Evolutionary conservation across 2,888 invertebrate genomes (phyloP).

Genomic region (Dolichopus griseipennis): DNA sequence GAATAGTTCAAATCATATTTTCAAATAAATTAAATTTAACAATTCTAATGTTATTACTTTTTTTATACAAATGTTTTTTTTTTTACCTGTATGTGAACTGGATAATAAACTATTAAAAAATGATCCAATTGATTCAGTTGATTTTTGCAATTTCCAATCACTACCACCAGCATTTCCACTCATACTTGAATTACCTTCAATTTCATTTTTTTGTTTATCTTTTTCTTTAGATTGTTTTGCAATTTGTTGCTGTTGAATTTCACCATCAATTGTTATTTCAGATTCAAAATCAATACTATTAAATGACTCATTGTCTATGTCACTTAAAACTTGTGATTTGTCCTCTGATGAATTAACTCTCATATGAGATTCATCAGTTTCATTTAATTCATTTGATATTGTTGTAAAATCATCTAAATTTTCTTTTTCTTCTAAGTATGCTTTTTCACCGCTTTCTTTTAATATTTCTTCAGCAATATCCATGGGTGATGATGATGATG

Average conservation of each 20-base stretch:
- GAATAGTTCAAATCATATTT: too few relatives aligned
- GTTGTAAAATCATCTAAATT: constrained; percentile 39
- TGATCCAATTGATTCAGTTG: constrained; percentile 38
- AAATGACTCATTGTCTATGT: constrained; percentile 44
- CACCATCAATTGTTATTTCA: constrained; percentile 40
- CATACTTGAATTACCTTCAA: constrained; percentile 24
- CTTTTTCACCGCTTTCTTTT: constrained; percentile 10
- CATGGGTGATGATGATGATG: constrained; percentile 17
- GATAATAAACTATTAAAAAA: constrained; percentile 41
- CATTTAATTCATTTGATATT: constrained; percentile 40
- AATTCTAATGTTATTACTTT: too few relatives aligned
- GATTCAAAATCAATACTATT: constrained; percentile 45
- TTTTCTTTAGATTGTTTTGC: constrained; percentile 11
- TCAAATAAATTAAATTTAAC: too few relatives aligned
- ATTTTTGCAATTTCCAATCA: constrained; percentile 23
- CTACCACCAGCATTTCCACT: too few relatives aligned
- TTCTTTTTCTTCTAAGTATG: constrained; percentile 31
- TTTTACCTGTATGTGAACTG: constrained; percentile 40
- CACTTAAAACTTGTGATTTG: constrained; percentile 42
- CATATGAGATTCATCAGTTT: constrained; percentile 26
- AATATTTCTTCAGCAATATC: constrained; percentile 17
- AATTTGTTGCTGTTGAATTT: constrained; percentile 14
- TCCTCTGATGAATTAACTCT: constrained; percentile 31
- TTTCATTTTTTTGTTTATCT: constrained; percentile 17
- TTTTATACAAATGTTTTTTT: too few relatives aligned